Base-by-base conservation (phyloP, 2,113 vertebrate genomes). In the Micronycteris hirsuta region DNA sequence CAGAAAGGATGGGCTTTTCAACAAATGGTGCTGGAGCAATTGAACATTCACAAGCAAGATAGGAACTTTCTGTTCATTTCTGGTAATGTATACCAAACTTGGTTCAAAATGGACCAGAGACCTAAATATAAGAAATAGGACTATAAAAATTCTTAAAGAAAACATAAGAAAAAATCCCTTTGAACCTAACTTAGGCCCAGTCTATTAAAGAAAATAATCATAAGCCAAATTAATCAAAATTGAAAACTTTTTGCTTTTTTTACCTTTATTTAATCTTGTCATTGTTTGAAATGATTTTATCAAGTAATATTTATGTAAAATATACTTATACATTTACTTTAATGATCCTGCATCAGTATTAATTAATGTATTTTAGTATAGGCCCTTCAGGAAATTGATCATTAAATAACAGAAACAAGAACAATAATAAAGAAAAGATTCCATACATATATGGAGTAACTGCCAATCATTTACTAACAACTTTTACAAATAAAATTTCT, bases 401-500 rank as follows among this genome's bases (percentile, higher is more conserved):
- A 70, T 36, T 90, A 61, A 86, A 54, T 49, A 52, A 31, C 31
- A 65, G 11, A 63, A 89, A 70, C 4, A 47, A 68, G 17, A 84
- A n/a, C 17, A 70, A 54, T 31, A 31, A 45, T 56, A 15, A 65
- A 63, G 41, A 84, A 78, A 61, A 78, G 4, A 56, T 41, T 8
- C 11, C 24, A n/a, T 31, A 19, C 0, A n/a, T 58, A 22, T 28
- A 2, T 68, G 28, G 28, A 49, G 0, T 1, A 38, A 24, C 4
- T 1, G 45, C 31, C 6, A 45, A 5, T 73, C 78, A 47, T 36
- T 95, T 80, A n/a, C 7, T 78, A 78, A 49, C 31, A 90, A 4
- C 1, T n/a, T 65, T 94, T 58, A 76, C 15, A 73, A 16, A 52
- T 56, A 38, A 0, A 80, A 9, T 58, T 28, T 15, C 10, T 20